These are phyloP conservation scores for Colletes latitarsis DNA, from an alignment of 1,140 invertebrate species.

Conservation along the genomic window DNA sequence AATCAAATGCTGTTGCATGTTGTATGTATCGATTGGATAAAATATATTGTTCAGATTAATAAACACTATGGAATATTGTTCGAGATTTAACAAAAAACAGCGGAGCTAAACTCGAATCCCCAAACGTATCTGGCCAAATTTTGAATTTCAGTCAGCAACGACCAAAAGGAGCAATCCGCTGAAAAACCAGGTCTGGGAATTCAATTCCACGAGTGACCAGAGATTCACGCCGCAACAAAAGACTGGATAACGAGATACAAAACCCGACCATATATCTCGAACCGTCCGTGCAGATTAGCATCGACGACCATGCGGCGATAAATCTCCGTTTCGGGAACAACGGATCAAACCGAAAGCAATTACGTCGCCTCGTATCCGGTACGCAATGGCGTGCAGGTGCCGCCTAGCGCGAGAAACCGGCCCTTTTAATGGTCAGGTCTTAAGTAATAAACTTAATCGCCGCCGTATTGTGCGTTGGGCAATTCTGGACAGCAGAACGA, in stretches of 20 bases:
- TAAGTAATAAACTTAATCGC: conserved; percentile 64
- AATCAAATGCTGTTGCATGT: too few relatives aligned
- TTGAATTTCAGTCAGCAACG: neutral
- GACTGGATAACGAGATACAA: conserved; percentile 23
- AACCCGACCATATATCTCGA: conserved; percentile 26
- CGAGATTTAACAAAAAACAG: neutral
- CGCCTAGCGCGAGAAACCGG: conserved; percentile 3
- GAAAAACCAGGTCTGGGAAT: neutral
- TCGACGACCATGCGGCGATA: conserved; percentile 55
- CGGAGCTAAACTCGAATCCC: too few relatives aligned
- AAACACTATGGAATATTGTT: too few relatives aligned
- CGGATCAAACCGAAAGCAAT: conserved; percentile 64
- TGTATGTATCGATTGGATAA: too few relatives aligned
- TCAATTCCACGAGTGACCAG: conserved; percentile 20
- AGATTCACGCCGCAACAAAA: conserved; percentile 27
- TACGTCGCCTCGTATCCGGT: conserved; percentile 56
- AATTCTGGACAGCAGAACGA: conserved; percentile 12
- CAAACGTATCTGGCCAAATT: too few relatives aligned
- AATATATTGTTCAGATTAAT: too few relatives aligned
- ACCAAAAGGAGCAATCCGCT: neutral
- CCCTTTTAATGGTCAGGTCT: conserved; percentile 51
- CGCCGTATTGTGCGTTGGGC: conserved; percentile 36
- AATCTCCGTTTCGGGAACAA: conserved; percentile 57
- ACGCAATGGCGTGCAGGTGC: conserved; percentile 50
- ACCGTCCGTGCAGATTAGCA: conserved; percentile 36